Evolutionary conservation across 2,888 invertebrate genomes (phyloP).

Genomic region (Encarsia formosa): DNA sequence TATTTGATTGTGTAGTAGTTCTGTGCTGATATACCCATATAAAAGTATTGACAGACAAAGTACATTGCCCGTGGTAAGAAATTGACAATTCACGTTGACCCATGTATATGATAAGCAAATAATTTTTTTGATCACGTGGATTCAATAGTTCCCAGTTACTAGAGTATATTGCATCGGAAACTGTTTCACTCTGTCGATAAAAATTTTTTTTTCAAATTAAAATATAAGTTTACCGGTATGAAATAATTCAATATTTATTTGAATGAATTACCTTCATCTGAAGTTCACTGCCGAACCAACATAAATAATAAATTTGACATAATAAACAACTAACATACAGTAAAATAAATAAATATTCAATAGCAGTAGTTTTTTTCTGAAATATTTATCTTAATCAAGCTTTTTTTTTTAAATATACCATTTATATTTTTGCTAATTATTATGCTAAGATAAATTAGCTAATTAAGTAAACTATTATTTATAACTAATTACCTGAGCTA

Average conservation of each 20-base stretch:
- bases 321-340: conserved; percentile 2
- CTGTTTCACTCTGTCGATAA: not conserved
- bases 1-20: too few relatives aligned
- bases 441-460: not conserved
- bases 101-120: not conserved
- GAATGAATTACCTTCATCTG: not conserved
- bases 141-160: conserved; percentile 5
- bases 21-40: conserved; percentile 11
- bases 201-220: not conserved
- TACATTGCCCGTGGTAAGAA: conserved; percentile 7
- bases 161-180: conserved; percentile 1
- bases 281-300: conserved; percentile 6
- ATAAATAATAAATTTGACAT: not conserved
- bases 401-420: too few relatives aligned
- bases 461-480: not conserved
- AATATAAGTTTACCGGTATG: not conserved
- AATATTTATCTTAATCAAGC: too few relatives aligned
- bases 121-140: not conserved
- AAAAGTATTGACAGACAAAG: conserved; percentile 1
- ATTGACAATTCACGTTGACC: not conserved
- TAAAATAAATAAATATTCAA: not conserved
- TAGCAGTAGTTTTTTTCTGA: not conserved
- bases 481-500: not conserved
- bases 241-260: not conserved
- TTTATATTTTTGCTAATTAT: too few relatives aligned